Evolutionary conservation across 2,888 invertebrate species (phyloP), one percentile per base, ranked within the genome.

Genomic region (Oscheius myriophilus): DNA sequence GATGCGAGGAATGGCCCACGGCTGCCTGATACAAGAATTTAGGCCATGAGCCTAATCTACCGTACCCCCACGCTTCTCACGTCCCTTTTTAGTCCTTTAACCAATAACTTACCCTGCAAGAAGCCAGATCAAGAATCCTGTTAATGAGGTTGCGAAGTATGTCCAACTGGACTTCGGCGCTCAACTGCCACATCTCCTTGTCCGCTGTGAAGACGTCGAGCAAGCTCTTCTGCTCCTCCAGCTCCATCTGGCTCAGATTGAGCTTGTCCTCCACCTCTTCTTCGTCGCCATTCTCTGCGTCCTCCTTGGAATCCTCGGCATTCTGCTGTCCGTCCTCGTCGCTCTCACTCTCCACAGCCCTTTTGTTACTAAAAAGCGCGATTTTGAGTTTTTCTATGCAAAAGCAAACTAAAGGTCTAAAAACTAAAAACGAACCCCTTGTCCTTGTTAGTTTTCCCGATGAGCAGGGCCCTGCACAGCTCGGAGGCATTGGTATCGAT

Each of bases 51-150:
- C n/a, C n/a, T n/a, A n/a, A n/a, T n/a, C n/a, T n/a, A n/a, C n/a
- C n/a, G n/a, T n/a, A n/a, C n/a, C n/a, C n/a, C n/a, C n/a, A n/a
- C n/a, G n/a, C n/a, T n/a, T n/a, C n/a, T n/a, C n/a, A n/a, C n/a
- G n/a, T n/a, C n/a, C n/a, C n/a, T n/a, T n/a, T n/a, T n/a, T n/a
- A n/a, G n/a, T n/a, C n/a, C n/a, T n/a, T n/a, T n/a, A n/a, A n/a
- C n/a, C n/a, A n/a, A n/a, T n/a, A n/a, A n/a, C 49, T n/a, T 33
- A 67, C 67, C 61, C 54, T 49, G 53, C 45, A 67, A 0, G 67
- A 51, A 52, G 46, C 59, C 1, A 61, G 59, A 33, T 67, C 67
- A 1, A 59, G 14, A 14, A 67, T 52, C 16, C 42, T 51, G 45
- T 41, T 23, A 9, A 59, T 14, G 11, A 67, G 45, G 39, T 42